These are phyloP conservation scores for Azemiops feae DNA, from an alignment of 2,113 vertebrate species.

Conservation along the genomic window DNA sequence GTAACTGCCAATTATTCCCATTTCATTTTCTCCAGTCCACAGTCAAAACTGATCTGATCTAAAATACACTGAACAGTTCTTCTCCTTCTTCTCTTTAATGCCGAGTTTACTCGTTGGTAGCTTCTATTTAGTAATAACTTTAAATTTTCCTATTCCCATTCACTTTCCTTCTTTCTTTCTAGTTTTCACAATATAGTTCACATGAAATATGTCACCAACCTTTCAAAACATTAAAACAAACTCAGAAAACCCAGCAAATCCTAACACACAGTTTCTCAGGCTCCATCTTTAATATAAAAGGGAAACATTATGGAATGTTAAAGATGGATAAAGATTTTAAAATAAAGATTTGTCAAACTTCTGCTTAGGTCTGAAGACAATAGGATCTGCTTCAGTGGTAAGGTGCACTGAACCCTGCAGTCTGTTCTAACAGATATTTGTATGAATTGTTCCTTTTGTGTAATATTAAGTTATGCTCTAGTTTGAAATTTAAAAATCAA, in stretches of 20 bases:
- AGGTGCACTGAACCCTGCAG: neutral
- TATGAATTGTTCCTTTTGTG: neutral
- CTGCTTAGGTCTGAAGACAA: neutral
- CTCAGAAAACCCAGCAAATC: neutral
- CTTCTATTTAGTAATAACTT: neutral
- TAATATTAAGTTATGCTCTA: neutral
- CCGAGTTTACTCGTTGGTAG: neutral
- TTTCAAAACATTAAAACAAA: neutral
- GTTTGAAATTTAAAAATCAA: neutral
- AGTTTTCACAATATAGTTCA: neutral
- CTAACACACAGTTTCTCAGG: neutral
- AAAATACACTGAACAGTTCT: neutral
- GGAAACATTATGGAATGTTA: neutral
- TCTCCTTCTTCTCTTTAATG: neutral
- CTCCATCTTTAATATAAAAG: neutral
- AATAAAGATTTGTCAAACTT: neutral
- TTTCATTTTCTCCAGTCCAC: neutral
- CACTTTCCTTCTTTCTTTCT: neutral
- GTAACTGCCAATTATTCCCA: neutral
- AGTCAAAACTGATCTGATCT: neutral
- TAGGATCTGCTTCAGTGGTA: neutral
- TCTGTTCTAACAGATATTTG: neutral
- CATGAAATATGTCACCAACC: neutral
- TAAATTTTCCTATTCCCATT: neutral
- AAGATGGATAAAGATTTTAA: neutral